Evolutionary conservation across 1,140 invertebrate genomes (phyloP).

Genomic region (Rhysida immarginata): DNA sequence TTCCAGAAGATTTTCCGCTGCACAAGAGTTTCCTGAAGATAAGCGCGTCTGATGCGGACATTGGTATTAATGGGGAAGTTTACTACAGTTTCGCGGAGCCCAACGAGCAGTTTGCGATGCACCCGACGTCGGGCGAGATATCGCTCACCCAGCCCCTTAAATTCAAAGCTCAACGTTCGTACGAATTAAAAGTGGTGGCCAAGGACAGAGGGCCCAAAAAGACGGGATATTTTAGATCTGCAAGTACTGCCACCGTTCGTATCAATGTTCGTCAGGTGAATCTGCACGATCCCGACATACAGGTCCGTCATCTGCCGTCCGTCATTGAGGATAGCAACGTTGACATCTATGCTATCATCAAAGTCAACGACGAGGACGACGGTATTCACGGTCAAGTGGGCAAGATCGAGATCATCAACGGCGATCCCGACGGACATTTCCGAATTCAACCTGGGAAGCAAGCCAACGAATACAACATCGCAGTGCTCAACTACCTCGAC

Average conservation of each 20-base stretch:
- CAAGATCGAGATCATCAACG: conserved; percentile 68
- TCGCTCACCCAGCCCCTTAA: conserved; percentile 62
- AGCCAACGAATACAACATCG: conserved; percentile 36
- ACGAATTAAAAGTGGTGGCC: conserved; percentile 63
- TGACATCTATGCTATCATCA: conserved; percentile 77
- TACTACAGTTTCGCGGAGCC: conserved; percentile 82
- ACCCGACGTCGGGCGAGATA: conserved; percentile 78
- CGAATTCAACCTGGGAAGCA: conserved; percentile 42
- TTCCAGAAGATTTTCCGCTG: conserved; percentile 72
- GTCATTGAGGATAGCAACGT: conserved; percentile 68
- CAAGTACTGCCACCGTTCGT: conserved; percentile 45
- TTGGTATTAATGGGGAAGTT: conserved; percentile 85
- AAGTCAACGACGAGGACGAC: conserved; percentile 61
- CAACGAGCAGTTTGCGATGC: conserved; percentile 72
- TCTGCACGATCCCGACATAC: conserved; percentile 65
- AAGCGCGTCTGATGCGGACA: conserved; percentile 80
- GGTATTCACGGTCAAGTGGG: conserved; percentile 57
- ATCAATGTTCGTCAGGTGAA: conserved; percentile 73
- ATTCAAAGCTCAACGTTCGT: conserved; percentile 46
- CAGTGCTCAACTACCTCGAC: conserved; percentile 57
- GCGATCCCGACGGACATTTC: conserved; percentile 75
- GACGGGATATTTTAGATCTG: conserved; percentile 12
- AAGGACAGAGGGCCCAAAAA: conserved; percentile 60
- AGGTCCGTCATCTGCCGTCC: conserved; percentile 49
- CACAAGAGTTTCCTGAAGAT: conserved; percentile 41